Base-by-base conservation (phyloP, 1,140 invertebrate genomes). In the Papilio dardanus region DNA sequence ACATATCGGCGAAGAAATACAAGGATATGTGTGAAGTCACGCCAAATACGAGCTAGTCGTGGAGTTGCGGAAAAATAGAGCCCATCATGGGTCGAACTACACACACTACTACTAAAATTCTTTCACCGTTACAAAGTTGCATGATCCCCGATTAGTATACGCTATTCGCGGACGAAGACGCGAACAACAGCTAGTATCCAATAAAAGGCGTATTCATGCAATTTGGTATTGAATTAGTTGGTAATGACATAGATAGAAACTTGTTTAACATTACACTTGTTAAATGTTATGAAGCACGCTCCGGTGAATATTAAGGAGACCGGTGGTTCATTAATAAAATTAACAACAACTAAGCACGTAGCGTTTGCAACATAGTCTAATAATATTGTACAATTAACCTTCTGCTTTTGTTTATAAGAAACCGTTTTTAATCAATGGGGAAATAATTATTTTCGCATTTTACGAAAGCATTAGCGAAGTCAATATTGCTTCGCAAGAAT, bases 181-280 rank as follows among this genome's bases (percentile, higher is more conserved):
- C n/a, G n/a, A n/a, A n/a, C n/a, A n/a, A n/a, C n/a, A n/a, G n/a
- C n/a, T n/a, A n/a, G n/a, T 4, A 14, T 30, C 10, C 24, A 24
- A 62, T 28, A 28, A 3, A 62, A 62, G 19, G 19, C n/a, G 12
- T 28, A 28, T 28, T 62, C 67, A 69, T 12, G 67, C 67, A 69
- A 40, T 69, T 40, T 69, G 33, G 7, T 35, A 69, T 40, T 69
- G 31, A 28, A 66, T 66, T 69, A 37, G 19, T 69, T 69, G 35
- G 35, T 42, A 69, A 40, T 42, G 67, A 67, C 67, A 42, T 19
- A 35, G 33, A 42, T 69, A 66, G 33, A 30, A 16, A 67, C 65
- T 31, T 67, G 28, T 33, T n/a, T 35, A 33, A 35, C 65, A 67
- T 67, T 67, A 35, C 33, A 69, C 35, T 69, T 67, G 30, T 33